Evolutionary conservation across 2,888 invertebrate species (phyloP).

Genomic region (Sarcophaga carnaria): DNA sequence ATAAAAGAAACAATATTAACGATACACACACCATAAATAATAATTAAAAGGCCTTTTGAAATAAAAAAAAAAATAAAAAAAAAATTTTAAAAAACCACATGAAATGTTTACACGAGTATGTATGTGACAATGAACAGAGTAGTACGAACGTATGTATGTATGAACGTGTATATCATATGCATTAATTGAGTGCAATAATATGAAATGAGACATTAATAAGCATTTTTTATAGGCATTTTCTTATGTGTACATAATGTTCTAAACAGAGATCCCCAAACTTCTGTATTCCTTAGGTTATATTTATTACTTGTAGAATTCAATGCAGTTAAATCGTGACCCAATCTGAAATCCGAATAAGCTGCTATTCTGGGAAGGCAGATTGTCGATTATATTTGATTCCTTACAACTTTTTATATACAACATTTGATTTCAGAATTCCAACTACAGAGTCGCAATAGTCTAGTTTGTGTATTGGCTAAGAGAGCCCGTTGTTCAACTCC

Average conservation of each 20-base stretch:
- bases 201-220: slow-evolving; percentile 58
- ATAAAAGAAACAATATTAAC: slow-evolving; percentile 66
- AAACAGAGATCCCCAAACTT: slow-evolving; percentile 37
- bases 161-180: background rate
- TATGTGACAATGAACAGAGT: background rate
- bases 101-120: slow-evolving; percentile 56
- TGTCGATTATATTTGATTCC: too few relatives aligned
- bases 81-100: slow-evolving; percentile 57
- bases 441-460: background rate
- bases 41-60: slow-evolving; percentile 74
- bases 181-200: slow-evolving; percentile 43
- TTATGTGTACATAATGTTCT: slow-evolving; percentile 16
- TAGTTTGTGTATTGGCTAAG: background rate
- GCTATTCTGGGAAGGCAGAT: too few relatives aligned
- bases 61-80: background rate
- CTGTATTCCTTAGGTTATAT: background rate
- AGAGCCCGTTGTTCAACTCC: too few relatives aligned
- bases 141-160: too few relatives aligned
- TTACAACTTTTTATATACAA: too few relatives aligned
- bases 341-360: background rate
- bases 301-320: background rate
- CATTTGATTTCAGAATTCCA: background rate
- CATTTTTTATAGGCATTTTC: slow-evolving; percentile 20
- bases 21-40: slow-evolving; percentile 72
- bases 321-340: background rate